These are phyloP conservation scores for Torymus auratus DNA, from an alignment of 2,888 invertebrate species.

Conservation along the genomic window DNA sequence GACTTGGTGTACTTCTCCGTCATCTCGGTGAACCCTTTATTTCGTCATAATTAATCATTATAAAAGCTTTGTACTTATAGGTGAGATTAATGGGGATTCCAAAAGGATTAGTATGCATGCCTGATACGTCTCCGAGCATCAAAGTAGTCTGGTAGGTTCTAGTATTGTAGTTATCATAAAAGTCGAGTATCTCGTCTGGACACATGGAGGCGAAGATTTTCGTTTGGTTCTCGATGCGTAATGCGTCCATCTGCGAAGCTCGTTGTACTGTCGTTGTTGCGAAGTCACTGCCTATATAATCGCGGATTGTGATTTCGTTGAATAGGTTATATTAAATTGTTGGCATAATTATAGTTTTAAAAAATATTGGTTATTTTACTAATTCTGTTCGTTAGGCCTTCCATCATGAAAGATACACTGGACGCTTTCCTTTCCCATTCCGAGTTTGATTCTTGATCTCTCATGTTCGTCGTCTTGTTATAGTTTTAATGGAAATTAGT, in stretches of 20 bases:
- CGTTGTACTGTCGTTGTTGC: neutral
- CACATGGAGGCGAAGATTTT: conserved; percentile 82
- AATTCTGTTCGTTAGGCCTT: no score
- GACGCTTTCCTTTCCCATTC: no score
- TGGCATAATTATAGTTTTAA: no score
- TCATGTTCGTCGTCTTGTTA: no score
- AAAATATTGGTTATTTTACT: no score
- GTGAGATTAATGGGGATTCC: neutral
- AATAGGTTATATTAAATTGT: no score
- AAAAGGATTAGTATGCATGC: conserved; percentile 70
- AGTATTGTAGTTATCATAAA: conserved; percentile 78
- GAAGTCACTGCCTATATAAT: neutral
- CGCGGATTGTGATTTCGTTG: no score
- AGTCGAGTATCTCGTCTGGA: conserved; percentile 82
- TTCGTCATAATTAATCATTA: conserved; percentile 2
- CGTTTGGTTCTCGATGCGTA: conserved; percentile 72
- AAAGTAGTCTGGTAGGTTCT: conserved; percentile 80
- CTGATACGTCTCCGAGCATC: conserved; percentile 82
- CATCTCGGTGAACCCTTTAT: conserved; percentile 81
- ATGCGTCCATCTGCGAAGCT: conserved; percentile 7
- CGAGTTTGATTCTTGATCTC: no score
- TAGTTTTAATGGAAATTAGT: no score
- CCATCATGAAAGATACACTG: no score
- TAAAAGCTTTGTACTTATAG: neutral
- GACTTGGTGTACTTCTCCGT: conserved; percentile 83